Evolutionary conservation across 2,113 vertebrate genomes (phyloP).

Genomic region (Rallus limicola): DNA sequence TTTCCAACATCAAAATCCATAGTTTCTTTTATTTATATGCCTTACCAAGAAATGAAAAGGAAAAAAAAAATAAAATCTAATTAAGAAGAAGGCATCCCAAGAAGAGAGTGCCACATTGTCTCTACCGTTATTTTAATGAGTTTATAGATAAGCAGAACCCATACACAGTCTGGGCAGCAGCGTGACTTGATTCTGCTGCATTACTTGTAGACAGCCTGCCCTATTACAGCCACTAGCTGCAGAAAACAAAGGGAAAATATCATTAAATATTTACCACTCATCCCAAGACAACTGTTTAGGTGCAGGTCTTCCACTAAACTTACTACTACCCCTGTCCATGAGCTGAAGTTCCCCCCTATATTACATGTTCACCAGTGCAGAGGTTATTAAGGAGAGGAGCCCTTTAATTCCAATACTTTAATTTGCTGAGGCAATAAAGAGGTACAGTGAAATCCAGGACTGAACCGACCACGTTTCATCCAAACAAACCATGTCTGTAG

Average conservation of each 20-base stretch:
- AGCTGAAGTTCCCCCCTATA: neutral
- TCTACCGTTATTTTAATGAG: neutral
- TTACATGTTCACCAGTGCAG: neutral
- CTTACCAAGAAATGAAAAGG: neutral
- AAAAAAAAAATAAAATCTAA: neutral
- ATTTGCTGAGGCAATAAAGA: constrained; percentile 24
- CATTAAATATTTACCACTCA: neutral
- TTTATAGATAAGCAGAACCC: neutral
- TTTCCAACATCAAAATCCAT: neutral
- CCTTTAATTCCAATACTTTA: neutral
- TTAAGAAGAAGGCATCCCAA: neutral
- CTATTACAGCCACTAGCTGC: neutral
- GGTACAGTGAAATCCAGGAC: neutral
- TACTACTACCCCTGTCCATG: neutral
- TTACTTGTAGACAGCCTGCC: neutral
- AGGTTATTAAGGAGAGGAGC: neutral
- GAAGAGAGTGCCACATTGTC: neutral
- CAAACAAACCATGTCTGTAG: neutral
- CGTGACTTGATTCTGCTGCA: neutral
- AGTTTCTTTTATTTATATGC: neutral
- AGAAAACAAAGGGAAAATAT: neutral
- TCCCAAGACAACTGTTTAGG: neutral
- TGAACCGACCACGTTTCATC: neutral
- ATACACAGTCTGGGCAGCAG: neutral
- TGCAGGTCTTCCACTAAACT: neutral